Evolutionary conservation across 2,888 invertebrate species (phyloP).

Genomic region (Molanna angustata): DNA sequence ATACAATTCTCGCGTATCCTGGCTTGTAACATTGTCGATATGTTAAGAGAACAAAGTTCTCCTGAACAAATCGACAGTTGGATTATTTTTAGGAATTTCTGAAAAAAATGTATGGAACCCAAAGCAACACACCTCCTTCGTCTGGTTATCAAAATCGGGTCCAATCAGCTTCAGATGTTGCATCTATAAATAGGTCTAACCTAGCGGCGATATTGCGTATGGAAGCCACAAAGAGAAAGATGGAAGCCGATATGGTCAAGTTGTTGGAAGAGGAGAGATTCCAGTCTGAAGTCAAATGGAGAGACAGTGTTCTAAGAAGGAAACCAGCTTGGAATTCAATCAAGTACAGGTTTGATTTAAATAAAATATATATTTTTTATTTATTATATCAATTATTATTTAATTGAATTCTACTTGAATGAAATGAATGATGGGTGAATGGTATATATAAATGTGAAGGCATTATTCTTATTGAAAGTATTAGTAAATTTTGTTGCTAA

Average conservation of each 20-base stretch:
- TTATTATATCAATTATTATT: too few species aligned
- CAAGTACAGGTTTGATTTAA: conserved; percentile 53
- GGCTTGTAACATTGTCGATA: too few species aligned
- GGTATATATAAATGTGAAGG: too few species aligned
- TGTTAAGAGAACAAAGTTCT: too few species aligned
- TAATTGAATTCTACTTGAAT: too few species aligned
- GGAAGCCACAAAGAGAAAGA: conserved; percentile 58
- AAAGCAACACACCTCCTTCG: conserved; percentile 39
- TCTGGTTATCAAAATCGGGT: conserved; percentile 38
- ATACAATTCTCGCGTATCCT: too few species aligned
- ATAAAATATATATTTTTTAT: too few species aligned
- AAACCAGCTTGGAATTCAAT: conserved; percentile 71
- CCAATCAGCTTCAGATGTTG: conserved; percentile 42
- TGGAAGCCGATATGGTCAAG: conserved; percentile 61
- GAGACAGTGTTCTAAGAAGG: conserved; percentile 58
- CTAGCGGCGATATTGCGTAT: conserved; percentile 66
- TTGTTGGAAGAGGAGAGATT: conserved; percentile 59
- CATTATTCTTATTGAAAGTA: too few species aligned
- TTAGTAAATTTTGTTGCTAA: too few species aligned
- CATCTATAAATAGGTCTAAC: conserved; percentile 58
- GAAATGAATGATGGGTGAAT: too few species aligned
- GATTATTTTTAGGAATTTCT: conserved; percentile 40
- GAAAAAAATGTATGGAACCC: conserved; percentile 28
- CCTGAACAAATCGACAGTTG: conserved; percentile 59
- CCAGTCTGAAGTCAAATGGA: conserved; percentile 56